Base-by-base conservation (phyloP, 2,113 vertebrate species). In the Hucho hucho region DNA sequence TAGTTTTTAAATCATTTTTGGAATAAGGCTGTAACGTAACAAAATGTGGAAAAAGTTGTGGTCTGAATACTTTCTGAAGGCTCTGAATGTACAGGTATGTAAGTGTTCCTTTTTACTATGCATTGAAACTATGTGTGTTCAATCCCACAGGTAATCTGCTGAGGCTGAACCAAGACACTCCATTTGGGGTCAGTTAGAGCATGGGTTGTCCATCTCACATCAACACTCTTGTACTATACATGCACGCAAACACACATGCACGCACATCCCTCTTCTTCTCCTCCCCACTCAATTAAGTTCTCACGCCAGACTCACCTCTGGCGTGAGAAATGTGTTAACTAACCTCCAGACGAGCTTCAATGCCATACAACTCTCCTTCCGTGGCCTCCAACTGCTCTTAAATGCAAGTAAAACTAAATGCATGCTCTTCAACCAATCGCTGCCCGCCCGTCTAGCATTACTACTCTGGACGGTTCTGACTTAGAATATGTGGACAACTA, bases 111-210 rank as follows among this genome's bases (percentile, higher is more conserved):
- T 64, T 77, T 81, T 76, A 3, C 24, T 73, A 56, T 26, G 64
- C 75, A 78, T 67, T 70, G 43, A 75, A 78, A 75, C 18, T 3
- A 56, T 49, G 64, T 13, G 58, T 53, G 47, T 53, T 53, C 20
- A 25, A 72, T 76, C 26, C 74, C 65, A 26, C 18, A 74, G 67
- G 59, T 61, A 74, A 69, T 79, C 58, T 18, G 24, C 77, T 74
- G 75, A 32, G 4, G 56, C 46, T 70, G 32, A 64, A 22, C 18
- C 14, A 59, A 24, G 69, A 69, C 49, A 29, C 70, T 63, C 56
- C 14, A 43, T 29, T 29, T 29, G 16, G 20, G 56, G 73, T 47
- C 47, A 80, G 29, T 25, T 68, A 64, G 47, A 69, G n/a, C 74
- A 5, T 25, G 12, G 22, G 47, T 70, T 18, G 6, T 74, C 61